Evolutionary conservation across 2,797 vertebrate species (phyloP).

Genomic region (Thamnophis elegans): DNA sequence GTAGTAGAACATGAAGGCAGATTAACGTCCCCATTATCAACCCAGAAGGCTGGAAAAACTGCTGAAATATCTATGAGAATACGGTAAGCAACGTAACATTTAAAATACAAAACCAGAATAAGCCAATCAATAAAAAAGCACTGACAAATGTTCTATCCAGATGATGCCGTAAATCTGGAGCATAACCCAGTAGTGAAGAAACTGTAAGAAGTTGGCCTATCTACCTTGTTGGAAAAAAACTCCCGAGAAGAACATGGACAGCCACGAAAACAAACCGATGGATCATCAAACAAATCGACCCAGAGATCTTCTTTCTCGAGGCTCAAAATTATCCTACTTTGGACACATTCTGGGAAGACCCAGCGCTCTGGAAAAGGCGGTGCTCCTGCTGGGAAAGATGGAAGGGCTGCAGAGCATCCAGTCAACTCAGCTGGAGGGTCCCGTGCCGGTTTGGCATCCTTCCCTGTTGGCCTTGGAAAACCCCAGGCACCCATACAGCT

Average conservation of each 20-base stretch:
- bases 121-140: background rate
- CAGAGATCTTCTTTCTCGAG: background rate
- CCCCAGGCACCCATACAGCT: background rate
- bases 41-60: background rate
- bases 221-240: background rate
- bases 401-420: background rate
- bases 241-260: background rate
- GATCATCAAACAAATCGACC: background rate
- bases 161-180: background rate
- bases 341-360: background rate
- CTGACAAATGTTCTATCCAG: background rate
- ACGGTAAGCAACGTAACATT: background rate
- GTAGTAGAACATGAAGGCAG: background rate
- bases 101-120: background rate
- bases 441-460: background rate
- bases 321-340: background rate
- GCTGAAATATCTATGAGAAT: background rate
- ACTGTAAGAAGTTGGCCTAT: background rate
- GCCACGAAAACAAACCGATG: background rate
- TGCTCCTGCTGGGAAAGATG: background rate
- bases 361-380: background rate
- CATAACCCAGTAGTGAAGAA: background rate
- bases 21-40: background rate
- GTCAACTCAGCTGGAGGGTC: background rate
- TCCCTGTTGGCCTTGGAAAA: background rate